Base-by-base conservation (phyloP, 2,113 vertebrate species). In the Pterocles gutturalis region DNA sequence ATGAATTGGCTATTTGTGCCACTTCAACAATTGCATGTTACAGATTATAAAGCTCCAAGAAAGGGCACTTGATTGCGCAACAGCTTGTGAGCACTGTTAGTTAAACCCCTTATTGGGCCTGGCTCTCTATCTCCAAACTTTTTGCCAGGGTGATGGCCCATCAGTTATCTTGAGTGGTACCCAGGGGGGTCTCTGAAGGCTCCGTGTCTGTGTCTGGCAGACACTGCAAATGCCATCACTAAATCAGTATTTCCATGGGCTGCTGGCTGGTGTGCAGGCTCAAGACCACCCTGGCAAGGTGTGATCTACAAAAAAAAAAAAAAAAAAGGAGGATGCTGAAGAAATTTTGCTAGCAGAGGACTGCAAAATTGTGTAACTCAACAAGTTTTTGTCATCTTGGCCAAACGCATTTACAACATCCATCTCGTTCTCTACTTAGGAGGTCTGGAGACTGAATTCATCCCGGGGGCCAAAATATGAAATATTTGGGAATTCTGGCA, bases 401-500 rank as follows among this genome's bases (percentile, higher is more conserved):
- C 93, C 89, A 93, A 96, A 88, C 4, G 2, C 51, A 77, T 83
- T 95, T 94, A 76, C 51, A 75, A 46, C 69, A 88, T 87, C 49
- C 70, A 93, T 54, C 65, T 89, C 5, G 0, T 82, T 91, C 83
- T 94, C 96, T 84, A 90, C 79, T 96, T 96, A 96, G 92, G 96
- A 97, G 97, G 95, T 96, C 96, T 93, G 92, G 87, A 98, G 87
- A 41, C 38, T 92, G 66, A 83, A 73, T 93, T 97, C 87, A 79
- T 87, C 48, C 41, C 0, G 0, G 57, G 77, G 89, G 76, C 48
- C 88, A 95, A 95, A 96, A 93, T 89, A 89, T 88, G 90, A 96
- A 97, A 93, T 95, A 96, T 88, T 92, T 95, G 93, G 78, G 67
- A 80, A 95, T 90, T 90, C 95, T 95, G 96, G 88, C 89, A 94